phyloP scores from a whole-genome alignment of 2,113 vertebrate genomes.

The Lucifuga dentata region DNA sequence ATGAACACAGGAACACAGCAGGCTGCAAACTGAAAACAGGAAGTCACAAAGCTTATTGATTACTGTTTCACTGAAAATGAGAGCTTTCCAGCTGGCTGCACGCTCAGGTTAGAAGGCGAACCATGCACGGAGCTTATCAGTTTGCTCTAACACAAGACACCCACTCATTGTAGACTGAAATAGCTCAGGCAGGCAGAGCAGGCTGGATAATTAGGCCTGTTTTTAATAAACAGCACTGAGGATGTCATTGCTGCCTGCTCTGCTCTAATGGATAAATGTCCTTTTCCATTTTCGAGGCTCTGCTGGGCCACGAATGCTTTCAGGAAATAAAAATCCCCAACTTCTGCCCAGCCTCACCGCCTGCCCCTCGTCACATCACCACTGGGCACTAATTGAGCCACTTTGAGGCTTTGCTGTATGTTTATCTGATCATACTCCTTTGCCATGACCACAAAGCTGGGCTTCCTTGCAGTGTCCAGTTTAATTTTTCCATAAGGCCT shows the following conservation, averaged over 20 bases:
- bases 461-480: conserved; percentile 58
- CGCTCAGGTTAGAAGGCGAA: conserved; percentile 21
- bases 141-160: conserved; percentile 40
- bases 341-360: conserved; percentile 32
- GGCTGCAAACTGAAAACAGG: conserved; percentile 36
- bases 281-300: conserved; percentile 22
- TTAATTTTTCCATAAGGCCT: conserved; percentile 60
- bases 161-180: conserved; percentile 36
- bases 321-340: conserved; percentile 29
- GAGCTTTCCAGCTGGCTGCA: conserved; percentile 7
- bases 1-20: conserved; percentile 27
- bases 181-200: conserved; percentile 14
- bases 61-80: conserved; percentile 51
- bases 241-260: conserved; percentile 41
- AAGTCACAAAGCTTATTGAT: conserved; percentile 37
- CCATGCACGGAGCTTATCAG: conserved; percentile 39
- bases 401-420: conserved; percentile 49
- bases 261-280: conserved; percentile 27
- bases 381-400: conserved; percentile 28
- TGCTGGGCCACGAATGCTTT: not conserved
- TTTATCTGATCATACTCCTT: conserved; percentile 70
- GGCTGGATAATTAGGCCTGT: conserved; percentile 58
- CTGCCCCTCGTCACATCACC: conserved; percentile 52
- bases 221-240: conserved; percentile 60
- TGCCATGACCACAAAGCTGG: conserved; percentile 58